These are phyloP conservation scores for Melanotaenia nigrans DNA, from an alignment of 2,797 vertebrate genomes.

Conservation along the genomic window DNA sequence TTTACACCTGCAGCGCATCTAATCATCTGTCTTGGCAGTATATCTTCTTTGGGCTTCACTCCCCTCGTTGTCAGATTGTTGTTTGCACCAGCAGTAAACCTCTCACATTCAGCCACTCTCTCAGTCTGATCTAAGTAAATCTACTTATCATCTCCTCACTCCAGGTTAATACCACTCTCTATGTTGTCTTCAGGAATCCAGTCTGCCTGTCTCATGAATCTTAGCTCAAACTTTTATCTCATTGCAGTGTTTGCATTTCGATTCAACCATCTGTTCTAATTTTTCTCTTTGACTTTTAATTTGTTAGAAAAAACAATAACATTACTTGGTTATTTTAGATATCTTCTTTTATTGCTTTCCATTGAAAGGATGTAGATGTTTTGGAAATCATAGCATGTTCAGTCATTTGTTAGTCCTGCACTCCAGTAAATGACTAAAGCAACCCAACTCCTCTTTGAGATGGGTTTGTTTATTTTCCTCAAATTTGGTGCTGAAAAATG, in stretches of 20 bases:
- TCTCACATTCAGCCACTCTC: background rate
- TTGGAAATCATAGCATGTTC: no score
- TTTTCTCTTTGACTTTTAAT: no score
- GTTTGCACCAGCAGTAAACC: background rate
- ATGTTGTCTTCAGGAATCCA: background rate
- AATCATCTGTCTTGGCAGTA: background rate
- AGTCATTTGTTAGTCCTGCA: background rate
- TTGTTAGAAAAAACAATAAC: no score
- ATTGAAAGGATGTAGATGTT: no score
- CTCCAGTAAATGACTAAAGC: no score
- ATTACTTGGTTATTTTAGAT: no score
- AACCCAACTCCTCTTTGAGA: no score
- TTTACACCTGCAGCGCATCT: background rate
- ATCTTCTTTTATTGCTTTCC: no score
- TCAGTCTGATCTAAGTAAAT: background rate
- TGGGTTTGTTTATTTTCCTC: no score
- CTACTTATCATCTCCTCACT: background rate
- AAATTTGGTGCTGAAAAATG: no score
- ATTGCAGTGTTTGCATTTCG: background rate
- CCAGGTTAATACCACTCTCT: background rate
- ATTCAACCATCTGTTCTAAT: background rate
- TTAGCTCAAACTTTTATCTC: background rate
- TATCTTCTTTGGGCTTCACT: no score
- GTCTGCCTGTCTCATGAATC: background rate
- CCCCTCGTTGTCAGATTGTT: background rate